phyloP scores from a whole-genome alignment of 2,113 vertebrate genomes.

The Phasianus colchicus region DNA sequence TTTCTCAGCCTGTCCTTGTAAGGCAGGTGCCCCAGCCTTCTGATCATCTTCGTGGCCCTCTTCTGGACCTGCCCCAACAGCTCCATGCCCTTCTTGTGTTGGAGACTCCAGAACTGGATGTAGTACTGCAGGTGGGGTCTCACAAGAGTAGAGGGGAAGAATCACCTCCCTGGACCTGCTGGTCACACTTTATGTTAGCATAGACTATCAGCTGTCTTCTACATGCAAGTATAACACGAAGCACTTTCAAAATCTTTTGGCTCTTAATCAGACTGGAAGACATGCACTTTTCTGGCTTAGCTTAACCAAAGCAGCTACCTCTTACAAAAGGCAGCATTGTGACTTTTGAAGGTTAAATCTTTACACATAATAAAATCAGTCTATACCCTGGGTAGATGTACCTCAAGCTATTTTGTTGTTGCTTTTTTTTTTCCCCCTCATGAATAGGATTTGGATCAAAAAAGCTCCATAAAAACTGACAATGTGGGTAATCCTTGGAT shows the following conservation, averaged over 20 bases:
- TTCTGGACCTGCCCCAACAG: too few relatives aligned
- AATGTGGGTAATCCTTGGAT: slow-evolving; percentile 6
- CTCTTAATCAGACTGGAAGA: neutral
- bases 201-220: neutral
- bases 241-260: neutral
- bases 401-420: neutral
- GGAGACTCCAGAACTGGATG: too few relatives aligned
- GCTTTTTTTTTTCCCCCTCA: neutral
- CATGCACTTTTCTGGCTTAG: neutral
- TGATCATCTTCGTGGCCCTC: too few relatives aligned
- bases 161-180: too few relatives aligned
- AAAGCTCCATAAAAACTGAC: neutral
- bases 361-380: neutral
- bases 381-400: neutral
- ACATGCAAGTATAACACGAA: neutral
- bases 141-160: too few relatives aligned
- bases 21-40: too few relatives aligned
- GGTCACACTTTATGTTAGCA: neutral
- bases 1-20: too few relatives aligned
- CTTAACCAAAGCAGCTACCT: neutral
- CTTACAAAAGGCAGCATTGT: neutral
- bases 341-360: neutral
- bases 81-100: too few relatives aligned
- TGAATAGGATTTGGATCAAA: slow-evolving; percentile 24
- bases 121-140: too few relatives aligned